Conservation (phyloP, 2,113 vertebrate species). For the Heloderma charlesbogerti region DNA sequence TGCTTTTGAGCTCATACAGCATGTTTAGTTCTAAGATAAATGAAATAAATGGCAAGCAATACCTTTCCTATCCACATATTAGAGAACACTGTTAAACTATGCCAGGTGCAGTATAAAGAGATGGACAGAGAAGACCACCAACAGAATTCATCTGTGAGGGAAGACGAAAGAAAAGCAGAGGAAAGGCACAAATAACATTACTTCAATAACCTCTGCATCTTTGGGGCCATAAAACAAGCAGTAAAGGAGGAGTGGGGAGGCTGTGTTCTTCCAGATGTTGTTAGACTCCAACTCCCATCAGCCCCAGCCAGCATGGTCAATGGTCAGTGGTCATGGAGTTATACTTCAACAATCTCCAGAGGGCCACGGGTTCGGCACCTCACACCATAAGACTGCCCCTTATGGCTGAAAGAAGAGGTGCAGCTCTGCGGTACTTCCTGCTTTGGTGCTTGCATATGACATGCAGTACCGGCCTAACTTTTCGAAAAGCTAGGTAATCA, state of each 20-base stretch:
- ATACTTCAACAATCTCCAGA: not conserved
- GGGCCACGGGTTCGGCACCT: not conserved
- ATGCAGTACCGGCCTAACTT: not conserved
- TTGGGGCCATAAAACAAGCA: not conserved
- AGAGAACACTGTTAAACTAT: slow-evolving; percentile 23
- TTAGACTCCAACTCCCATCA: not conserved
- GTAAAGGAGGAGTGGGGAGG: not conserved
- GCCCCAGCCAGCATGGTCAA: not conserved
- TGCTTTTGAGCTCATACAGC: slow-evolving; percentile 35
- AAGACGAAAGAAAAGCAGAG: too few relatives aligned
- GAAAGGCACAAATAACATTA: not conserved
- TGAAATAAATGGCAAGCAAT: slow-evolving; percentile 36
- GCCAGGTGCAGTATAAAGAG: fast-evolving
- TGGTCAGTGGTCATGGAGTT: too few relatives aligned
- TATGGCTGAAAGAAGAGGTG: not conserved
- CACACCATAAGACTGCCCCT: too few relatives aligned
- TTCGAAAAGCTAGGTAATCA: not conserved
- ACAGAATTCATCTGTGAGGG: not conserved
- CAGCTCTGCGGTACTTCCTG: not conserved
- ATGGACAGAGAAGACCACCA: slow-evolving; percentile 27
- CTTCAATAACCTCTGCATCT: not conserved
- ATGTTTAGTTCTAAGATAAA: slow-evolving; percentile 22
- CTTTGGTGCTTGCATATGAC: not conserved
- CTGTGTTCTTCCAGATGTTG: not conserved
- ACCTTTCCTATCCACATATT: slow-evolving; percentile 15